Evolutionary conservation across 1,140 invertebrate species (phyloP).

Genomic region (Telenomus remus): DNA sequence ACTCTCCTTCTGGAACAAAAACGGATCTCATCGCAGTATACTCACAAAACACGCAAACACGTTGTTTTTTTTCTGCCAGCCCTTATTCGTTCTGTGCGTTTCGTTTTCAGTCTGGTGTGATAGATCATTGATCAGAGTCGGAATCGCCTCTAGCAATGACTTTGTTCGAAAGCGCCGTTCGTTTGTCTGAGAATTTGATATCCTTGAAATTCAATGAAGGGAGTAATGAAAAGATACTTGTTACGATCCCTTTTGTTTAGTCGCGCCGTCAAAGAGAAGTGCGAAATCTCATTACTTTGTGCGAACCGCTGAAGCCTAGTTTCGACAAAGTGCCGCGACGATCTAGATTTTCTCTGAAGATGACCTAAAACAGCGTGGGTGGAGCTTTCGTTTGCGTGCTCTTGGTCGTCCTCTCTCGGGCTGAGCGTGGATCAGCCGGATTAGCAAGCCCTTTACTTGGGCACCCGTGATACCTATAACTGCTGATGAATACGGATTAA

Average conservation of each 20-base stretch:
- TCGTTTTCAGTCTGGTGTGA: neutral
- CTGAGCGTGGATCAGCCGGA: slow-evolving; percentile 63
- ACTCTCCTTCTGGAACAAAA: slow-evolving; percentile 6
- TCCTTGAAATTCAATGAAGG: slow-evolving; percentile 53
- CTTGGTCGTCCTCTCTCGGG: slow-evolving; percentile 47
- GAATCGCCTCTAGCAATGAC: slow-evolving; percentile 18
- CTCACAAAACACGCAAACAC: too few relatives aligned
- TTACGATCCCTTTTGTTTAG: slow-evolving; percentile 53
- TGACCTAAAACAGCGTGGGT: slow-evolving; percentile 58
- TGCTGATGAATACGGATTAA: slow-evolving; percentile 61
- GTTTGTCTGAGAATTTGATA: slow-evolving; percentile 53
- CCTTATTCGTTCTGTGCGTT: neutral
- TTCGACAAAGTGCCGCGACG: slow-evolving; percentile 52
- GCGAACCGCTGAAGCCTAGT: slow-evolving; percentile 41
- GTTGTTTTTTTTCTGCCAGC: neutral
- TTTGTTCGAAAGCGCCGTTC: slow-evolving; percentile 39
- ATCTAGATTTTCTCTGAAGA: slow-evolving; percentile 52
- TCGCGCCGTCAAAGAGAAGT: slow-evolving; percentile 47
- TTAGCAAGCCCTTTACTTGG: slow-evolving; percentile 59
- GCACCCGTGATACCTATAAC: slow-evolving; percentile 53
- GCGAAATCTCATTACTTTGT: slow-evolving; percentile 44
- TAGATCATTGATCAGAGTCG: slow-evolving; percentile 21
- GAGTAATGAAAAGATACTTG: slow-evolving; percentile 53
- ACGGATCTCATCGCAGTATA: too few relatives aligned
- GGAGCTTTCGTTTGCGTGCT: slow-evolving; percentile 40